These are phyloP conservation scores for Campoplex capitator DNA, from an alignment of 2,888 invertebrate species.

Conservation along the genomic window DNA sequence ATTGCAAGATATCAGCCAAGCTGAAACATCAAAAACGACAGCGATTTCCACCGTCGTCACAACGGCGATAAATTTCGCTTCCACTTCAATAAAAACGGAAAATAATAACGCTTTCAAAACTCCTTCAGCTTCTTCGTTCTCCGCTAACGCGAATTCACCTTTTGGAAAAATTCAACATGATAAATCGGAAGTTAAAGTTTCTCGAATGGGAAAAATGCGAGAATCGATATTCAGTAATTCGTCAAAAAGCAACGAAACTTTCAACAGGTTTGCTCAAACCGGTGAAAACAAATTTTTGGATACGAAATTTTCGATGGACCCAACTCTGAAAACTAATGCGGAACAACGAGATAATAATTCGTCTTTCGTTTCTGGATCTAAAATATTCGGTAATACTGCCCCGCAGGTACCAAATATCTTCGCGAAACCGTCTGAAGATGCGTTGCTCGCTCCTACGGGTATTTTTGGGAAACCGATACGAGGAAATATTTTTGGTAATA, in stretches of 20 bases:
- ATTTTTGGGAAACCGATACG: conserved; percentile 20
- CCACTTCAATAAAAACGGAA: not conserved
- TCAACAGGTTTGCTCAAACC: not conserved
- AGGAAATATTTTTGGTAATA: conserved; percentile 36
- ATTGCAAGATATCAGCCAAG: not conserved
- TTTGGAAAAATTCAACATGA: conserved; percentile 19
- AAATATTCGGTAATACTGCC: conserved; percentile 35
- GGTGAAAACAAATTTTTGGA: not conserved
- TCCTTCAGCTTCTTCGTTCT: not conserved
- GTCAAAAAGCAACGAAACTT: conserved; percentile 13
- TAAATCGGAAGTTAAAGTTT: not conserved
- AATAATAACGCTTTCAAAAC: conserved; percentile 41
- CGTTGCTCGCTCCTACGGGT: not conserved
- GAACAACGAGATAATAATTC: not conserved
- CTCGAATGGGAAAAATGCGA: not conserved
- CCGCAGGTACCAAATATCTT: conserved; percentile 32
- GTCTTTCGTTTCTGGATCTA: not conserved
- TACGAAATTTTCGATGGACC: not conserved
- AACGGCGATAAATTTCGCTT: not conserved
- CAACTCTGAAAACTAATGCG: not conserved
- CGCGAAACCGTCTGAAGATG: conserved; percentile 28
- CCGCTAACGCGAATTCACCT: not conserved
- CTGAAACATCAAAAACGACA: not conserved
- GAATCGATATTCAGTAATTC: conserved; percentile 29
- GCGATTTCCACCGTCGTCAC: not conserved